Conservation (phyloP, 1,140 invertebrate species). For the Lethrus apterus region DNA sequence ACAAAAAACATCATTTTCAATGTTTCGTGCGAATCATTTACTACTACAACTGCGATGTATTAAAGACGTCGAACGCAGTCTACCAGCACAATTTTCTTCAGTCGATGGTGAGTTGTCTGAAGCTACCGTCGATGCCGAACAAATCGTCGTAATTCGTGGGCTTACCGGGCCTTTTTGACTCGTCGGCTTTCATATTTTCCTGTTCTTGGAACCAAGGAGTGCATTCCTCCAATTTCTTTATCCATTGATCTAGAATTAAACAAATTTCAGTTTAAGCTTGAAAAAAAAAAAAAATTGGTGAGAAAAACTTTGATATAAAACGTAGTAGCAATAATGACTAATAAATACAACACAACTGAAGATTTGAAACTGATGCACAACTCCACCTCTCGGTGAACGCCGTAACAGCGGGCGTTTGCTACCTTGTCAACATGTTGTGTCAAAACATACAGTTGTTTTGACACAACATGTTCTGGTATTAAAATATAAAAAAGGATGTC, state of each 20-base stretch:
- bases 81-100: too few relatives aligned
- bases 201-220: slow-evolving; percentile 68
- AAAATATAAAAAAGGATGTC: too few relatives aligned
- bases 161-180: slow-evolving; percentile 64
- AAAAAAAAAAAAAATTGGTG: too few relatives aligned
- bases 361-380: too few relatives aligned
- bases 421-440: too few relatives aligned
- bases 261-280: not conserved
- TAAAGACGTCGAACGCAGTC: not conserved
- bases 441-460: too few relatives aligned
- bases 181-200: slow-evolving; percentile 64
- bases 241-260: slow-evolving; percentile 56
- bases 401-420: too few relatives aligned
- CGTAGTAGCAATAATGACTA: too few relatives aligned
- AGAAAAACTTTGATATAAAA: too few relatives aligned
- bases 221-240: slow-evolving; percentile 63
- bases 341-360: too few relatives aligned
- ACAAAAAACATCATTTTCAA: not conserved
- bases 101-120: slow-evolving; percentile 70
- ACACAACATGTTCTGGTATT: too few relatives aligned
- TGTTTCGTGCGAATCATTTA: not conserved
- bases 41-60: not conserved
- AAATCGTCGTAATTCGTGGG: slow-evolving; percentile 73
- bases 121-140: slow-evolving; percentile 75
- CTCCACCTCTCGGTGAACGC: too few relatives aligned